Evolutionary conservation across 2,888 invertebrate species (phyloP), one percentile per base, ranked within the genome.

Genomic region (Coremacera marginata): DNA sequence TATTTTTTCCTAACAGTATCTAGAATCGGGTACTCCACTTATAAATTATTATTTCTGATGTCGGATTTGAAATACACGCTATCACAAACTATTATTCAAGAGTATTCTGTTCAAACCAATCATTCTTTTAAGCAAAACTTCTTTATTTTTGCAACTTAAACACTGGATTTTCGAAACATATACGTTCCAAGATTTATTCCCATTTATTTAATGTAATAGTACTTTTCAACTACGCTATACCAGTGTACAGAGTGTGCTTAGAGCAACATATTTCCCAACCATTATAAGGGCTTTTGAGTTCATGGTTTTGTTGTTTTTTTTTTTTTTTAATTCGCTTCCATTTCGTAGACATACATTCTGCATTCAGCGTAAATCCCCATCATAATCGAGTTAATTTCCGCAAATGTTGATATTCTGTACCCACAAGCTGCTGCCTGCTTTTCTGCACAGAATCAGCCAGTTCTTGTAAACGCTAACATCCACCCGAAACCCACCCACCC

Each of bases 341-440:
- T 31, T 27, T 55, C 44, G 19, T 25, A 11, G 19, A 25, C 44
- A 19, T 62, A 55, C 73, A 49, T 51, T 44, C 70, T 27, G 49
- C 76, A 78, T 74, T 76, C 76, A 71, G 70, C 77, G 74, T 74
- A 79, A 78, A 78, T 77, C 70, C 77, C 55, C 78, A 81, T 80
- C 80, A 83, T 84, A 85, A 85, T 85, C 85, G 82, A 84, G 81
- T 84, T 85, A 86, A 85, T 85, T 84, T 85, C 80, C 74, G 71
- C 78, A 77, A 75, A 77, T 77, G 76, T 68, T 77, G 67, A 60
- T 25, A 60, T 60, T 60, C 27, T 60, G 9, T 25, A 27, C 14
- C 51, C 75, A 44, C n/a, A 22, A 51, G 14, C 60, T 49, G 19
- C 57, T 27, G 55, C 27, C 14, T 62, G 9, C n/a, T 49, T 16